Conservation (phyloP, 2,113 vertebrate genomes). For the Gavia stellata region DNA sequence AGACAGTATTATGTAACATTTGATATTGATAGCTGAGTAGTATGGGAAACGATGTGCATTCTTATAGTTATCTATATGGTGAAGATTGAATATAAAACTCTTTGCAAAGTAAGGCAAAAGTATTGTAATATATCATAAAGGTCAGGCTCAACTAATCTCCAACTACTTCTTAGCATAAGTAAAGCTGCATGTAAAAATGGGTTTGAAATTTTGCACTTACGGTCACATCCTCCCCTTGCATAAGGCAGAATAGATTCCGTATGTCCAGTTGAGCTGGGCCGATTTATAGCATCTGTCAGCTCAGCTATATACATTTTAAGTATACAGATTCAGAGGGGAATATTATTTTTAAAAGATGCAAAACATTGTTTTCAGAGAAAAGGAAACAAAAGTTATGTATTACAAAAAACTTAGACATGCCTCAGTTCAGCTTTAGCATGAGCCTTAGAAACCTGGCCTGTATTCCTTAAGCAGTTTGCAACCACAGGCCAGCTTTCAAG, state of each 20-base stretch:
- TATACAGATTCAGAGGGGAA: background rate
- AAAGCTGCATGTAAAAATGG: background rate
- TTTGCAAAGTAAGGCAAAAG: background rate
- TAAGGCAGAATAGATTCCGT: background rate
- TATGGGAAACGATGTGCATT: background rate
- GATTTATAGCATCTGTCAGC: background rate
- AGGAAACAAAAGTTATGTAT: background rate
- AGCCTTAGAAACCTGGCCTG: background rate
- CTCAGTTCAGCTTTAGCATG: background rate
- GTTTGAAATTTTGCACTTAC: background rate
- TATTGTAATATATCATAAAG: background rate
- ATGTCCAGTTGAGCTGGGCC: background rate
- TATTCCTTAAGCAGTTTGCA: background rate
- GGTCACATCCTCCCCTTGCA: background rate
- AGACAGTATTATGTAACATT: background rate
- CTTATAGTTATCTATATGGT: background rate
- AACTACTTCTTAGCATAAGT: background rate
- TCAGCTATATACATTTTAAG: background rate
- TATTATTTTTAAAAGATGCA: background rate
- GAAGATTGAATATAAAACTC: background rate
- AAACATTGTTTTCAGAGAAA: background rate
- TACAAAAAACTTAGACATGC: background rate
- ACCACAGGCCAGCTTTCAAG: background rate
- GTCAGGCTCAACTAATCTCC: background rate
- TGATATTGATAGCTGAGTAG: background rate